These are phyloP conservation scores for Coreoperca whiteheadi DNA, from an alignment of 2,113 vertebrate genomes.

Conservation along the genomic window DNA sequence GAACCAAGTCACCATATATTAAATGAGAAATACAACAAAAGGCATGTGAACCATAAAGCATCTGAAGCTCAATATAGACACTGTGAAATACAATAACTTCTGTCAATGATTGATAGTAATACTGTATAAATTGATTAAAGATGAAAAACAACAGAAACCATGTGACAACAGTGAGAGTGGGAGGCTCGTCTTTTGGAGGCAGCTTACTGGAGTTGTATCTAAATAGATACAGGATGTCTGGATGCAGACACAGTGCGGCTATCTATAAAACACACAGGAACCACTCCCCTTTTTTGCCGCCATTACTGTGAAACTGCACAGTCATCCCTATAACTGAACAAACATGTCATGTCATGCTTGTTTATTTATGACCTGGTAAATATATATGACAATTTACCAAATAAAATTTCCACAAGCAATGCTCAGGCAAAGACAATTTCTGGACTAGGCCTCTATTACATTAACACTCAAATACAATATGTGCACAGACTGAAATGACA, in stretches of 20 bases:
- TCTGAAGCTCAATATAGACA: neutral
- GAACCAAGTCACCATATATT: neutral
- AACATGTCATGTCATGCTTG: neutral
- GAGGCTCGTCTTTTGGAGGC: neutral
- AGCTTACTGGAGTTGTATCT: slow-evolving; percentile 29
- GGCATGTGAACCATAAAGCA: neutral
- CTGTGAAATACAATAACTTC: neutral
- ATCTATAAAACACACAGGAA: slow-evolving; percentile 53
- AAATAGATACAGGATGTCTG: slow-evolving; percentile 54
- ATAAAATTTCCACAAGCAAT: neutral
- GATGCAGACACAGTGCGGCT: slow-evolving; percentile 39
- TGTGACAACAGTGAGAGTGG: neutral
- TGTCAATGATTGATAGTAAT: neutral
- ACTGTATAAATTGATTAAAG: neutral
- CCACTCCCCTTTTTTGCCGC: slow-evolving; percentile 11
- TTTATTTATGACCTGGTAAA: neutral
- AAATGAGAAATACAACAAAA: neutral
- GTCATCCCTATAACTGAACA: slow-evolving; percentile 55
- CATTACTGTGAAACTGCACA: slow-evolving; percentile 63
- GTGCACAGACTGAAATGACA: neutral
- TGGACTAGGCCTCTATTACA: neutral
- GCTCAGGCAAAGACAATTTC: neutral
- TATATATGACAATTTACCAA: neutral
- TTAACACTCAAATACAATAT: slow-evolving; percentile 4
- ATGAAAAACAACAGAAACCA: neutral